Base-by-base conservation (phyloP, 2,113 vertebrate genomes). In the Axis porcinus region DNA sequence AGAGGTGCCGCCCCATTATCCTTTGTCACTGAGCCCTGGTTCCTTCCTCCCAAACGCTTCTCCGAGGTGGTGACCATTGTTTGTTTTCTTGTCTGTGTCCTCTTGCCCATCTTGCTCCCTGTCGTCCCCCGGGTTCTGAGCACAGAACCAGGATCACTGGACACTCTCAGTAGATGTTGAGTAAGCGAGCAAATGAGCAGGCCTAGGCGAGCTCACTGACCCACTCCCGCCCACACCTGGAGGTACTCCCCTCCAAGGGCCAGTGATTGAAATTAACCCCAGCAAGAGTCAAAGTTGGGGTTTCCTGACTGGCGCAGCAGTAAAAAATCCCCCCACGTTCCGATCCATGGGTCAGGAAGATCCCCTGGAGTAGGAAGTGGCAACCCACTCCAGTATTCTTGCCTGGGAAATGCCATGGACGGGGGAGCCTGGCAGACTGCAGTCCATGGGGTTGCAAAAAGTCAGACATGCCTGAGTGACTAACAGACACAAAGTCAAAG, bases 21-120 rank as follows among this genome's bases (percentile, higher is more conserved):
- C 57, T 82, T 40, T 10, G 62, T 43, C 27, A 21, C 6, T 0
- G 57, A 1, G 7, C 79, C 70, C n/a, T 7, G 9, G 27, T 52
- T 55, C 27, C 60, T 43, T 33, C 47, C 89, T 89, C 58, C n/a
- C 3, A 15, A 5, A 12, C 0, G 1, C 33, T 45, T n/a, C 36
- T 87, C 40, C 45, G 2, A 28, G 27, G 54, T 3, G 1, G 21
- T 27, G 10, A 3, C 23, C 4, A 0, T 33, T 1, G 47, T 36
- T 36, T 3, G 36, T 45, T 27, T n/a, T 14, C 70, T 25, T 52
- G 25, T 47, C 25, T 82, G 19, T 76, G 21, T 30, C 78, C 40
- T 57, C 23, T 81, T 47, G 14, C 52, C 83, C 40, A 16, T 55
- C 70, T 54, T 14, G 23, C 50, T 21, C 40, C 1, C 28, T 14